Base-by-base conservation (phyloP, 2,888 invertebrate species). In the Tineola bisselliella region DNA sequence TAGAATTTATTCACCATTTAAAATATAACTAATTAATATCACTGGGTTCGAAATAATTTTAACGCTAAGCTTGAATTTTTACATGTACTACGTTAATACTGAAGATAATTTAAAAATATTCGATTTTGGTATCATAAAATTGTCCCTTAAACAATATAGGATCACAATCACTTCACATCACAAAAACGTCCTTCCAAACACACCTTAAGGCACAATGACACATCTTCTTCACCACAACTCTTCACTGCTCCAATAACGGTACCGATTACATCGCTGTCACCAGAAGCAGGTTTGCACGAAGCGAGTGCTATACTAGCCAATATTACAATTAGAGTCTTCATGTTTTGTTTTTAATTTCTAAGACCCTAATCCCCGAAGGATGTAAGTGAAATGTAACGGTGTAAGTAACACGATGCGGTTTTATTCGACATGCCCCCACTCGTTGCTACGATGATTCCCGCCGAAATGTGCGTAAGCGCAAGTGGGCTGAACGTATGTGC, bases 171-270 rank as follows among this genome's bases (percentile, higher is more conserved):
- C 48, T 48, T 48, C 25, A 25, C 25, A 25, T 25, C 25, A 25
- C 25, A 25, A 25, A 25, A 30, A 56, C 11, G 56, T 30, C 6
- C 25, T 25, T 56, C 1, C 2, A 15, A 19, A 79, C 86, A 89
- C 89, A 93, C 93, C 90, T 93, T 93, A 66, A 93, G 79, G 73
- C 93, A 93, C 79, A 92, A 84, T 64, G 90, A 86, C 74, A 92
- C 83, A 67, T 92, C 90, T 70, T 89, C 89, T 64, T 91, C 90
- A 60, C 91, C 90, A 77, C 93, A 93, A 69, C 90, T 90, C 76
- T 91, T 90, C 69, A 93, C 88, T 69, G 91, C 91, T 66, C 89
- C 89, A 64, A 92, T 79, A 59, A 91, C 92, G 48, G 90, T 90
- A 59, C 89, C 88, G 66, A 92, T 73, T 65, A 84, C 77, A 66